Evolutionary conservation across 2,113 vertebrate species (phyloP).

Genomic region (Thamnaconus septentrionalis): DNA sequence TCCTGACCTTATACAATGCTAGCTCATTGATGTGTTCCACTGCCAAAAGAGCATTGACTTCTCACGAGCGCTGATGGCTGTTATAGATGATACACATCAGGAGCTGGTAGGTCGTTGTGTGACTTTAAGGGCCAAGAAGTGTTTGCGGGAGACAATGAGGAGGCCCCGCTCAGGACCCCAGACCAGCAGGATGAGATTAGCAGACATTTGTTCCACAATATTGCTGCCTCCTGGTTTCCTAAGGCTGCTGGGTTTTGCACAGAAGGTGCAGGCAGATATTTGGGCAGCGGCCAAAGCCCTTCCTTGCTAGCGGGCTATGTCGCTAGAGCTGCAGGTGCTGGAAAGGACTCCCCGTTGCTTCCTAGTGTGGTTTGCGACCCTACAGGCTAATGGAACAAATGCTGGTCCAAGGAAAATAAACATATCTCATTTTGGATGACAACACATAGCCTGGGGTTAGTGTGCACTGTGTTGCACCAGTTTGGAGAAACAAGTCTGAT

Average conservation of each 20-base stretch:
- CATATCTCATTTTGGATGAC: constrained; percentile 94
- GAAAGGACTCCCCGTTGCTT: constrained; percentile 76
- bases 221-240: constrained; percentile 86
- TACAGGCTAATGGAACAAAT: constrained; percentile 94
- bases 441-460: constrained; percentile 86
- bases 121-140: constrained; percentile 32
- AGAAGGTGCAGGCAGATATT: constrained; percentile 92
- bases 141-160: constrained; percentile 28
- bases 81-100: background rate
- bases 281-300: constrained; percentile 86
- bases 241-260: constrained; percentile 81
- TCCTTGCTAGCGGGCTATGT: constrained; percentile 76
- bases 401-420: constrained; percentile 88
- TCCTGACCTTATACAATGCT: no score
- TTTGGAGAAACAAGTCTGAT: constrained; percentile 67
- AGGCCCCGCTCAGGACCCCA: constrained; percentile 71
- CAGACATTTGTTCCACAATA: constrained; percentile 85
- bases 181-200: constrained; percentile 85
- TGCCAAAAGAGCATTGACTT: background rate
- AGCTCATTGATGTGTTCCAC: no score
- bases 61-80: background rate
- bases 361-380: constrained; percentile 75
- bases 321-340: constrained; percentile 82
- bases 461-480: constrained; percentile 78
- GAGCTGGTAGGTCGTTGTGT: constrained; percentile 1